Evolutionary conservation across 2,797 vertebrate genomes (phyloP).

Genomic region (Champsocephalus esox): DNA sequence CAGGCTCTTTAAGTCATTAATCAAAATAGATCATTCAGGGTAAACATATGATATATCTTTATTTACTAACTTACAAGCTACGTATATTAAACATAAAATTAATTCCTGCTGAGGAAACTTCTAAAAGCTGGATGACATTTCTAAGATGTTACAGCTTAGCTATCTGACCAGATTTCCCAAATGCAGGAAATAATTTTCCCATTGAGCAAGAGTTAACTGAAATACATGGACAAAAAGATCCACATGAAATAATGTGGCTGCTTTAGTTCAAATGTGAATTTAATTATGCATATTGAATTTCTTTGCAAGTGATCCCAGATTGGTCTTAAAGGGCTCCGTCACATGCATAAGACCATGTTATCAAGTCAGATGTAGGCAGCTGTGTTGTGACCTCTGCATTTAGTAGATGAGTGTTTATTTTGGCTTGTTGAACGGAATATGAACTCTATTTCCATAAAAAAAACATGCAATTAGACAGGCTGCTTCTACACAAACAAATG

Average conservation of each 20-base stretch:
- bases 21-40: too few species aligned
- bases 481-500: slow-evolving; percentile 27
- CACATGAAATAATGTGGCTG: background rate
- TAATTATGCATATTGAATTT: background rate
- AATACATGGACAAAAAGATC: background rate
- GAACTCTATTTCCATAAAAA: slow-evolving; percentile 49
- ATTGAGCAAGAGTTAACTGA: background rate
- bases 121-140: background rate
- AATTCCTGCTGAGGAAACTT: background rate
- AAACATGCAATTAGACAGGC: slow-evolving; percentile 50
- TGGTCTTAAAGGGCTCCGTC: too few species aligned
- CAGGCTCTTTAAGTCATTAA: too few species aligned
- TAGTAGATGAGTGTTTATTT: slow-evolving; percentile 1
- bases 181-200: background rate
- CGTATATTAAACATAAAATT: too few species aligned
- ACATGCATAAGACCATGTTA: background rate
- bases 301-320: background rate
- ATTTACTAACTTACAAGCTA: too few species aligned
- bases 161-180: background rate
- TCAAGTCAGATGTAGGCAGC: slow-evolving; percentile 11
- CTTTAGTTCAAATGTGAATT: background rate
- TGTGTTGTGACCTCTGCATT: slow-evolving; percentile 13
- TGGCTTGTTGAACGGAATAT: slow-evolving; percentile 32
- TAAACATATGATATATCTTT: too few species aligned
- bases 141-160: background rate